Conservation (phyloP, 2,888 invertebrate species). For the Hirtodrosophila histrioides region DNA sequence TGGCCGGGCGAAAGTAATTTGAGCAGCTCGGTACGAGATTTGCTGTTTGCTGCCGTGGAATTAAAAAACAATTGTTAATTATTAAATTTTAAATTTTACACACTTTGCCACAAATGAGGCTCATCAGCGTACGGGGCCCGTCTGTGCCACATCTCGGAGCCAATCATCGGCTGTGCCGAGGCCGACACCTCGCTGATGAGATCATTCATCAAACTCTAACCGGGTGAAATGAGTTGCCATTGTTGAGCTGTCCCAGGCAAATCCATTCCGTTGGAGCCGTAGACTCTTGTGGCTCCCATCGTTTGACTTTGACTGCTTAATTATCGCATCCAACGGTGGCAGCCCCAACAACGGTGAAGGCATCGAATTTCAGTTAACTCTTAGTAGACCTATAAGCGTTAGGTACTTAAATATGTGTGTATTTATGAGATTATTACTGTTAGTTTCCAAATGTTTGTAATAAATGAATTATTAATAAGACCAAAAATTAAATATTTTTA, state of each 20-base stretch:
- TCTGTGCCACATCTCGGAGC: conserved; percentile 32
- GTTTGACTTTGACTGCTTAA: conserved; percentile 71
- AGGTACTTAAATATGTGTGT: conserved; percentile 1
- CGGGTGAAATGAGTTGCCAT: conserved; percentile 80
- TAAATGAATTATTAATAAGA: too few relatives aligned
- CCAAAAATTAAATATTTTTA: too few relatives aligned
- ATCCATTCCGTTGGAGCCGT: conserved; percentile 29
- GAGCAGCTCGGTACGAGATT: conserved; percentile 27
- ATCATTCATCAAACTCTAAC: conserved; percentile 81
- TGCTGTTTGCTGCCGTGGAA: conserved; percentile 56
- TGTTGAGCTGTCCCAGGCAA: conserved; percentile 60
- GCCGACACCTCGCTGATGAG: conserved; percentile 82
- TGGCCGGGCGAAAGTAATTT: conserved; percentile 69
- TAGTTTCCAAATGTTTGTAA: not conserved
- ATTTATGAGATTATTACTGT: conserved; percentile 7
- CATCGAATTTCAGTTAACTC: conserved; percentile 28
- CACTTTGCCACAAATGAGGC: conserved; percentile 68
- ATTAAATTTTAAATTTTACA: conserved; percentile 74
- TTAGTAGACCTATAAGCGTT: conserved; percentile 5
- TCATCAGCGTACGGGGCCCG: conserved; percentile 48
- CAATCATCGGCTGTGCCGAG: conserved; percentile 66
- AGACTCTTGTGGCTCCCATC: conserved; percentile 47
- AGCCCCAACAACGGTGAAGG: conserved; percentile 11
- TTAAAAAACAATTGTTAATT: conserved; percentile 78
- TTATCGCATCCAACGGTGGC: conserved; percentile 57